Evolutionary conservation across 2,888 invertebrate species (phyloP), one percentile per base, ranked within the genome.

Genomic region (Allacma fusca): DNA sequence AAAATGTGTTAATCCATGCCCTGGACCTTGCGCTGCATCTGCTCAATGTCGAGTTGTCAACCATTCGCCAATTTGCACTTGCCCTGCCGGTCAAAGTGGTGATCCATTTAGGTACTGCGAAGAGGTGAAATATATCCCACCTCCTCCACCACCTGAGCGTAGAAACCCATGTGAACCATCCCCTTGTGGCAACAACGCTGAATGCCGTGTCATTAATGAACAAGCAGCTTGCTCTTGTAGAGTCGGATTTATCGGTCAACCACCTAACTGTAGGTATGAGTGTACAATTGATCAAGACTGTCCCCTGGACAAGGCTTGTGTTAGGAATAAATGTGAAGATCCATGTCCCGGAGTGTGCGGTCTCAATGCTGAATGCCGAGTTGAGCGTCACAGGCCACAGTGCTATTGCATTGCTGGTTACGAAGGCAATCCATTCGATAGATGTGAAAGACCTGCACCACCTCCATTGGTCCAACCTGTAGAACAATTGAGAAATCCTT

Each of bases 271-370:
- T 73, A 75, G 81, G 62, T 84, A 85, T 43, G 86, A 86, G 87
- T 95, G 95, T 87, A 91, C 62, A 44, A 88, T 90, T 19, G 93
- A 91, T 85, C 88, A 90, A 0, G 93, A 94, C 84, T 94, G 93
- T 85, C 91, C 94, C 1, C 92, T 91, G 84, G 92, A 93, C 85
- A 89, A 93, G 79, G 93, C 94, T 77, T 96, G 96, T 85, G 88
- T 91, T 79, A 92, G 93, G 85, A 92, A 94, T 85, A 91, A 91
- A 79, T 96, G 95, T 86, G 90, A 90, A 85, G 93, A 95, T 87
- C 95, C 95, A 24, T 96, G 96, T 85, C 90, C 91, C 24, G 93
- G 92, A 84, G 59, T 87, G 92, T 95, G 95, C 86, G 95, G 95
- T 19, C 90, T 90, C 1, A 93, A 94, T 85, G 93, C 95, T 4